phyloP scores from a whole-genome alignment of 2,113 vertebrate genomes.

The Osmerus mordax region DNA sequence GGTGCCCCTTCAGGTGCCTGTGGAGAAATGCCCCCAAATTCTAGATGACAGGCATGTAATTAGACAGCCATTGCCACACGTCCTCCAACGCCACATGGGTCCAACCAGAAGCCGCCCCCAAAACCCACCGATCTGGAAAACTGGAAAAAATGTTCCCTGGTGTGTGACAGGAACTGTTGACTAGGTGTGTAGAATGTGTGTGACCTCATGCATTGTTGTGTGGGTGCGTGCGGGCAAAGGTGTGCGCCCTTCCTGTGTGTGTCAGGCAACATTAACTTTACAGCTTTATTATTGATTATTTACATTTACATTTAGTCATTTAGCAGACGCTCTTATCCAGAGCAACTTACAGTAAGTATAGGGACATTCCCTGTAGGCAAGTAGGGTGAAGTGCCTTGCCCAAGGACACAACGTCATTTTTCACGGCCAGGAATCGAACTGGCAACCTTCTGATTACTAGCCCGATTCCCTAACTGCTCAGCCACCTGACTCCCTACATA shows the following conservation, averaged over 20 bases:
- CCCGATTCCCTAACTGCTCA: too few relatives aligned
- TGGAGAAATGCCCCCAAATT: constrained; percentile 37
- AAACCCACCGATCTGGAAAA: constrained; percentile 41
- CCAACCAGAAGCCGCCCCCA: constrained; percentile 5
- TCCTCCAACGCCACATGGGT: too few relatives aligned
- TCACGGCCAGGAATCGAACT: too few relatives aligned
- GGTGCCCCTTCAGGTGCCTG: constrained; percentile 38
- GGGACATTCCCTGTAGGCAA: too few relatives aligned
- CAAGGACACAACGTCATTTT: too few relatives aligned
- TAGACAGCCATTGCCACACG: constrained; percentile 21
- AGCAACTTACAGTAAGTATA: too few relatives aligned
- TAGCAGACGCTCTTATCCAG: too few relatives aligned
- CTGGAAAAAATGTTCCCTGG: constrained; percentile 47
- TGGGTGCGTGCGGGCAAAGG: neutral
- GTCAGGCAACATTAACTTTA: neutral
- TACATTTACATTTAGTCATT: too few relatives aligned
- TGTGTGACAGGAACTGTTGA: constrained; percentile 59
- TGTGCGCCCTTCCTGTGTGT: neutral
- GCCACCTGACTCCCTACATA: too few relatives aligned
- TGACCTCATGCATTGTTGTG: neutral
- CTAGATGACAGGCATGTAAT: constrained; percentile 43
- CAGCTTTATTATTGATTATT: neutral
- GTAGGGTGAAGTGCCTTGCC: too few relatives aligned
- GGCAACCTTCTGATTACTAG: too few relatives aligned
- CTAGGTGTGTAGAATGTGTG: neutral